These are phyloP conservation scores for Sericinus montela DNA, from an alignment of 2,888 invertebrate species.

Conservation along the genomic window DNA sequence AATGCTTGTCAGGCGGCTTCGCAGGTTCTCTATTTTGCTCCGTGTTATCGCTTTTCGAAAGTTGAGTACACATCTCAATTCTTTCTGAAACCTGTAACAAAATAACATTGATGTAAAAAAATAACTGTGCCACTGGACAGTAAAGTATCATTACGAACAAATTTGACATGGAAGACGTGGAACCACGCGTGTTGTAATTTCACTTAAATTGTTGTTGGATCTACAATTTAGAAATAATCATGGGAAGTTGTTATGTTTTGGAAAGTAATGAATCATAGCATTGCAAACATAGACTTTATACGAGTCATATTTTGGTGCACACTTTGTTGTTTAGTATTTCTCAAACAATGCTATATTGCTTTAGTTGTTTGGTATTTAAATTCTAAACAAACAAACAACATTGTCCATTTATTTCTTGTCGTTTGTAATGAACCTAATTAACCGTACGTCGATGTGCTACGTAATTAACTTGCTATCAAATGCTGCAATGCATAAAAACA, in stretches of 20 bases:
- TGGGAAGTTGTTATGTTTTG: constrained; percentile 26
- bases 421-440: constrained; percentile 22
- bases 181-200: constrained; percentile 42
- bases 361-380: constrained; percentile 6
- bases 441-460: constrained; percentile 17
- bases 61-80: constrained; percentile 57
- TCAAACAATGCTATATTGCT: constrained; percentile 1
- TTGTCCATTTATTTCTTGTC: constrained; percentile 16
- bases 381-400: constrained; percentile 3
- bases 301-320: not conserved
- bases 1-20: constrained; percentile 43
- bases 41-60: constrained; percentile 46
- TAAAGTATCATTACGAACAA: constrained; percentile 37
- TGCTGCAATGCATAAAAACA: constrained; percentile 31
- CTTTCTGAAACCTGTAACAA: constrained; percentile 64
- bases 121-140: constrained; percentile 26
- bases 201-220: constrained; percentile 36
- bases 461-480: constrained; percentile 30
- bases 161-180: constrained; percentile 34
- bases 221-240: constrained; percentile 26
- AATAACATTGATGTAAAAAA: constrained; percentile 26
- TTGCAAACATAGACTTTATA: not conserved
- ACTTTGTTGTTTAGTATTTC: not conserved
- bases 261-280: constrained; percentile 13
- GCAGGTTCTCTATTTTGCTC: constrained; percentile 47